Base-by-base conservation (phyloP, 2,888 invertebrate species). In the Sipunculus nudus region DNA sequence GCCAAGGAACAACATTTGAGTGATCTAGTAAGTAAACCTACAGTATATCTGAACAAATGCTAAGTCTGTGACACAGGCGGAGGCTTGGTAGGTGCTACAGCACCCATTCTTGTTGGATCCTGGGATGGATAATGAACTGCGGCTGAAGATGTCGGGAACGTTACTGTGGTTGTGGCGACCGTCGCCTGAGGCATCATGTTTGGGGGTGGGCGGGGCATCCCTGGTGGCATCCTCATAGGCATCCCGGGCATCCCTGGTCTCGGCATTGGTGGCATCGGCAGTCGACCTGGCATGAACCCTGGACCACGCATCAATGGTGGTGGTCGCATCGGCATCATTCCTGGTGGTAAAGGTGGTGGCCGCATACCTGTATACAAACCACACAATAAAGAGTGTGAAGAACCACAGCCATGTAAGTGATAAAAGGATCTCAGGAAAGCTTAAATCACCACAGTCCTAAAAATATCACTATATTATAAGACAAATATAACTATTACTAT, bases 101-200 rank as follows among this genome's bases (percentile, higher is more conserved):
- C 78, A 6, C 96, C 96, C 84, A 96, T 89, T 29, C 96, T 87
- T 39, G 92, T 90, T 0, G 98, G 98, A 87, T 99, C 98, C 84
- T 98, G 98, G 79, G 96, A 96, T 3, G 98, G 97, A 87, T 99
- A 99, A 85, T 97, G 96, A 59, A 81, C 74, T 50, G 56, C 40
- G 31, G 59, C 32, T 19, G 57, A 32, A 8, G 59, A 2, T 89
- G 89, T n/a, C 4, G 50, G 21, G 4, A n/a, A 21, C 16, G 38
- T 23, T n/a, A 31, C 32, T 31, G 23, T 49, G 25, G 50, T 25
- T 23, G 23, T 16, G 16, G 21, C 16, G 16, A 28, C 46, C 38
- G 48, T 39, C 29, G 47, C 38, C 2, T 47, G 21, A 2, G 54
- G 26, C 46, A 54, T 54, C 45, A 43, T 45, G 75, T 25, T 86